Percentiles rank a stretch among this genome's conserved stretches.
Conservation (phyloP, 2,888 invertebrate species). For the Rhamphomyia laevipes region DNA sequence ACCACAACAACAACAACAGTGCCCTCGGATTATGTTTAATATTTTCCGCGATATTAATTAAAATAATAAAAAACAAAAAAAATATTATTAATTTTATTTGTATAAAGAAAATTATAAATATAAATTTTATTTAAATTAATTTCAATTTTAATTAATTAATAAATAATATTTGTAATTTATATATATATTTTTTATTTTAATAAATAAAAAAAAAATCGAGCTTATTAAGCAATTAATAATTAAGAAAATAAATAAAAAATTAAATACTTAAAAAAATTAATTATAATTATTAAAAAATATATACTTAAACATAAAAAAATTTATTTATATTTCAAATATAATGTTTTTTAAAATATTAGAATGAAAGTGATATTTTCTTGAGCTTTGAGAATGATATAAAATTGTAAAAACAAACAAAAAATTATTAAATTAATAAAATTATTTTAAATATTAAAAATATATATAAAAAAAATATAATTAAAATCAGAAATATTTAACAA, state of each 20-base stretch:
- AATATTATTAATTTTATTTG: background rate
- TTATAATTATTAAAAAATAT: background rate
- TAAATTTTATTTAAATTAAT: background rate
- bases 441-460: too few species aligned
- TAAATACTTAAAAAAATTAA: too few species aligned
- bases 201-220: too few species aligned
- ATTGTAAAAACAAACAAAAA: background rate
- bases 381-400: background rate
- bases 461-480: too few species aligned
- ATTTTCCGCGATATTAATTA: background rate
- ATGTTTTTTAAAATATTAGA: background rate
- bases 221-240: too few species aligned
- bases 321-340: background rate
- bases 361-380: background rate
- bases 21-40: slow-evolving; percentile 47
- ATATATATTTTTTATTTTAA: too few species aligned
- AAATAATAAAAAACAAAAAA: background rate
- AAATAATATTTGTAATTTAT: background rate
- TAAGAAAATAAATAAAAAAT: too few species aligned
- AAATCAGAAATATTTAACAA: too few species aligned
- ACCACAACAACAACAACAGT: slow-evolving; percentile 42
- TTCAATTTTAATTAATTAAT: background rate
- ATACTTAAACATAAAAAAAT: background rate
- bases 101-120: background rate
- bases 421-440: background rate